Evolutionary conservation across 2,113 vertebrate genomes (phyloP).

Genomic region (Sula dactylatra): DNA sequence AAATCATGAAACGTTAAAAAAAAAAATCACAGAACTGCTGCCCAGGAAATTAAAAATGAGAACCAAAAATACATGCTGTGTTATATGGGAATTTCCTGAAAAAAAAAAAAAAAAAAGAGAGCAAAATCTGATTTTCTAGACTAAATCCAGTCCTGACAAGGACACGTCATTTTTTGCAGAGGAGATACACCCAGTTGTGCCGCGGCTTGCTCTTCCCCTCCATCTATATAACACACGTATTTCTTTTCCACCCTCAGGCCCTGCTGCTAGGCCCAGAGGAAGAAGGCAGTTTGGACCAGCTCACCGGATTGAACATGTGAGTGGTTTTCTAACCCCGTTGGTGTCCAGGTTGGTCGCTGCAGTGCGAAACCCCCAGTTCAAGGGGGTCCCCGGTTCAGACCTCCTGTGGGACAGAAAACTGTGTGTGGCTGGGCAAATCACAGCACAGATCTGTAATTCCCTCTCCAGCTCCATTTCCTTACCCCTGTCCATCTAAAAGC

Average conservation of each 20-base stretch:
- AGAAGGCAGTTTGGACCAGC: neutral
- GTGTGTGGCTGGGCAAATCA: neutral
- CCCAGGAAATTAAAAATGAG: neutral
- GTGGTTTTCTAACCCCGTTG: neutral
- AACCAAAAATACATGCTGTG: neutral
- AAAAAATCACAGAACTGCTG: neutral
- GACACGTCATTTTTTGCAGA: neutral
- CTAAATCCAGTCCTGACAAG: neutral
- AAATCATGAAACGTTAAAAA: neutral
- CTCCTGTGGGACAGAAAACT: neutral
- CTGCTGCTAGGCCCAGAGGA: neutral
- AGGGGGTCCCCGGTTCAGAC: neutral
- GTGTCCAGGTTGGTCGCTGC: neutral
- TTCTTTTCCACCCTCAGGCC: neutral
- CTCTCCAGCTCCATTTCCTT: neutral
- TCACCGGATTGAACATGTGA: rapidly evolving
- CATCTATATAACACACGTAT: neutral
- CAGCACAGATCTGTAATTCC: neutral
- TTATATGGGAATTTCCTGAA: neutral
- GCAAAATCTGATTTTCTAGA: neutral
- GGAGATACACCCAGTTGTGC: neutral
- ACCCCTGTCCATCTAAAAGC: neutral
- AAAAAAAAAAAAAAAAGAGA: neutral
- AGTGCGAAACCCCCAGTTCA: neutral
- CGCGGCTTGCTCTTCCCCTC: neutral